phyloP scores from a whole-genome alignment of 2,797 vertebrate genomes.

The Tympanoctomys barrerae region DNA sequence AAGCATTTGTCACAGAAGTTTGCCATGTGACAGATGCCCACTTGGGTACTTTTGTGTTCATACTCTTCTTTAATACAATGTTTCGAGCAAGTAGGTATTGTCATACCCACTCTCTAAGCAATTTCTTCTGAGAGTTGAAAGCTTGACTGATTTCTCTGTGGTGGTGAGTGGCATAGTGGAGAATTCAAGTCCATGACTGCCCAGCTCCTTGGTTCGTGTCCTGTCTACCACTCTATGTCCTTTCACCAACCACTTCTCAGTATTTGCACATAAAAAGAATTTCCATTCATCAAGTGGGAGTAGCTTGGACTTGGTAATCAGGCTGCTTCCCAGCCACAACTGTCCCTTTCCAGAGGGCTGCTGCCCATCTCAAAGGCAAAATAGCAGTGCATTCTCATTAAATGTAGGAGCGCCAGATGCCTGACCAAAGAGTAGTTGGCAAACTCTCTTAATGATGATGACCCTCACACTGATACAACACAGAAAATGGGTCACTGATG shows the following conservation, averaged over 20 bases:
- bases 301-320: slow-evolving; percentile 38
- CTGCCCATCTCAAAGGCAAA: neutral
- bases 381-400: neutral
- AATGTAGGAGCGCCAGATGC: neutral
- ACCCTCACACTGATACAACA: neutral
- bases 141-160: neutral
- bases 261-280: slow-evolving; percentile 2
- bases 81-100: neutral
- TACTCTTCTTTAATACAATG: slow-evolving; percentile 8
- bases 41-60: neutral
- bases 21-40: neutral
- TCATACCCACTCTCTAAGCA: neutral
- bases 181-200: neutral
- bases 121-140: neutral
- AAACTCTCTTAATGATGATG: slow-evolving; percentile 10
- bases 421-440: slow-evolving; percentile 39
- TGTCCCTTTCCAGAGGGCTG: neutral
- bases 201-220: neutral
- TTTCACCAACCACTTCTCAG: neutral
- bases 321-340: slow-evolving; percentile 2
- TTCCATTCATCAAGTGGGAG: neutral
- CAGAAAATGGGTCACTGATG: slow-evolving; percentile 11
- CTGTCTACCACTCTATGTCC: neutral
- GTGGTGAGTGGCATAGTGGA: neutral
- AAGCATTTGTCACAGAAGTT: neutral